These are phyloP conservation scores for Andrena camellia DNA, from an alignment of 2,888 invertebrate genomes.

Conservation along the genomic window DNA sequence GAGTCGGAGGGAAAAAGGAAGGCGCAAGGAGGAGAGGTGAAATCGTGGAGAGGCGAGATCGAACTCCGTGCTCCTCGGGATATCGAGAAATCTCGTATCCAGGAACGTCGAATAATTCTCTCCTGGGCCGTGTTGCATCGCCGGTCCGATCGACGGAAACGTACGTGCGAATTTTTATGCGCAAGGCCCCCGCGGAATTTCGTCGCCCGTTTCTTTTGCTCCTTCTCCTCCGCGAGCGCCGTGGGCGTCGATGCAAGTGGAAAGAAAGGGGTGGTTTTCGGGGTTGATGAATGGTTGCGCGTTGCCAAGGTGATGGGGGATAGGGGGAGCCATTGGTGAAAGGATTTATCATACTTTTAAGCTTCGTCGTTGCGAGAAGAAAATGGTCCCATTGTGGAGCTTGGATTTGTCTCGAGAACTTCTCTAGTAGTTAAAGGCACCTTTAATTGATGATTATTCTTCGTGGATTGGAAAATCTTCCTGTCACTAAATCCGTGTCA, in stretches of 20 bases:
- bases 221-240: too few species aligned
- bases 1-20: conserved; percentile 23
- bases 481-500: not conserved
- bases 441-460: too few species aligned
- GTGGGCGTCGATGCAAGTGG: conserved; percentile 9
- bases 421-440: too few species aligned
- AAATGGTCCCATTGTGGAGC: too few species aligned
- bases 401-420: too few species aligned
- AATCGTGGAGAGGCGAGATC: conserved; percentile 63
- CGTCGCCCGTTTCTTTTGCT: not conserved
- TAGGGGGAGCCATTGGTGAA: not conserved
- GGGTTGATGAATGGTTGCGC: conserved; percentile 15
- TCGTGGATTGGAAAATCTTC: not conserved
- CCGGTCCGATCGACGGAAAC: conserved; percentile 46
- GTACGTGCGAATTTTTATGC: conserved; percentile 52
- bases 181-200: conserved; percentile 11
- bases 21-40: conserved; percentile 29
- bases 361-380: too few species aligned
- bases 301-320: not conserved
- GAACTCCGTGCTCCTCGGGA: conserved; percentile 51
- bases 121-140: conserved; percentile 23
- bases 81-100: conserved; percentile 60
- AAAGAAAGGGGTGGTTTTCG: conserved; percentile 16
- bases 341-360: too few species aligned
- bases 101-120: conserved; percentile 58